Percentiles rank a stretch among this genome's conserved stretches.
Conservation (phyloP, 2,113 vertebrate genomes). For the Colossoma macropomum region DNA sequence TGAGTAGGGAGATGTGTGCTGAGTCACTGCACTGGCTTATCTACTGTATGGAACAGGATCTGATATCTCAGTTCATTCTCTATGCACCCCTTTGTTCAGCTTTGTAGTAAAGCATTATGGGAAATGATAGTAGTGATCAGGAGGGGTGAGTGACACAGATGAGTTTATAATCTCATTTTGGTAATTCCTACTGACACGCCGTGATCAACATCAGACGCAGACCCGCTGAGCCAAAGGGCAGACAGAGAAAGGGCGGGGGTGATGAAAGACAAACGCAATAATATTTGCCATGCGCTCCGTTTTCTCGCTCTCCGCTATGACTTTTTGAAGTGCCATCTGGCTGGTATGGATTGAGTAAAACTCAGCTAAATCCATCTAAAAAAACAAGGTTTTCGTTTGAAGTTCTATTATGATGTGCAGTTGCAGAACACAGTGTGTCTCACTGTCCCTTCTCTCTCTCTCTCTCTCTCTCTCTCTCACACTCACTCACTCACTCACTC, state of each 20-base stretch:
- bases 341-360: background rate
- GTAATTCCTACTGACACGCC: constrained; percentile 58
- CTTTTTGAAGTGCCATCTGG: background rate
- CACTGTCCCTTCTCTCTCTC: background rate
- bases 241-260: constrained; percentile 48
- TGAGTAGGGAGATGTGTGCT: background rate
- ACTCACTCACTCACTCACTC: background rate
- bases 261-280: constrained; percentile 77
- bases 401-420: background rate
- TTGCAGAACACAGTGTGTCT: background rate
- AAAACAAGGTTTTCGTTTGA: background rate
- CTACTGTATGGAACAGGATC: background rate
- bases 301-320: constrained; percentile 10
- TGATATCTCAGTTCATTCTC: background rate
- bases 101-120: background rate
- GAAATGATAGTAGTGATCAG: constrained; percentile 17
- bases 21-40: background rate
- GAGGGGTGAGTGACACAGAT: constrained; percentile 31
- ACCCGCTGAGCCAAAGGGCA: constrained; percentile 24
- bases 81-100: background rate
- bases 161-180: constrained; percentile 59
- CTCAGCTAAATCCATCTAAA: background rate
- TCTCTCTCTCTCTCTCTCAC: background rate
- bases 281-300: constrained; percentile 57
- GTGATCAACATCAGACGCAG: constrained; percentile 29